Conservation (phyloP, 1,140 invertebrate genomes). For the Drosophila azteca region DNA sequence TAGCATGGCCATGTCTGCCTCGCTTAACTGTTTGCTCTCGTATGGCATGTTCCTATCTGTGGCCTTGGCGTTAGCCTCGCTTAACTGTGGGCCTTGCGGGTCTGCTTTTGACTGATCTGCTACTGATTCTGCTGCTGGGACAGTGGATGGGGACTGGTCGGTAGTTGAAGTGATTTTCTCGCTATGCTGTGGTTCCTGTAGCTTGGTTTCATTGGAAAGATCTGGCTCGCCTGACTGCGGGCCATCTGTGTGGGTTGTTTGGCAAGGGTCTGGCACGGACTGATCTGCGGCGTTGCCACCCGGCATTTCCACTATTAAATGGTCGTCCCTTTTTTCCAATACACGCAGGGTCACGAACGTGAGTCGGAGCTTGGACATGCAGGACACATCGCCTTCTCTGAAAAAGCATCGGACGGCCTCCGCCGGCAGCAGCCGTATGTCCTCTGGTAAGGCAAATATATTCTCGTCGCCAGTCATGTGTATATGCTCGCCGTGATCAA, state of each 20-base stretch:
- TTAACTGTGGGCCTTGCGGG: too few relatives aligned
- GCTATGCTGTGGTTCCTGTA: too few relatives aligned
- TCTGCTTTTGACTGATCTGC: too few relatives aligned
- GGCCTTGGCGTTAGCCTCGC: too few relatives aligned
- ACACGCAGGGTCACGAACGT: conserved; percentile 25
- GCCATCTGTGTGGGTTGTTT: neutral
- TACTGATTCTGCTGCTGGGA: too few relatives aligned
- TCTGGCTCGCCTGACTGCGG: conserved; percentile 31
- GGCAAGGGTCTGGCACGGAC: too few relatives aligned
- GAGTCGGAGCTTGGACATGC: conserved; percentile 19
- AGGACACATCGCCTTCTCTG: conserved; percentile 17
- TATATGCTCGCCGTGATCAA: conserved; percentile 61
- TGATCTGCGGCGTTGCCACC: neutral
- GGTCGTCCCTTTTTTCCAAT: conserved; percentile 27
- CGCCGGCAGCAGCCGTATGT: conserved; percentile 45
- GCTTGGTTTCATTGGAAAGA: too few relatives aligned
- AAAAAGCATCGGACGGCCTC: conserved; percentile 51
- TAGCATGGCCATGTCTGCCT: conserved; percentile 40
- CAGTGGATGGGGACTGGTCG: too few relatives aligned
- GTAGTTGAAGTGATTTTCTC: too few relatives aligned
- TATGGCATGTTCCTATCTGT: too few relatives aligned
- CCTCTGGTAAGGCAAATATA: conserved; percentile 31
- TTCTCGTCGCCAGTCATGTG: conserved; percentile 39
- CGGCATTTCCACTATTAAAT: conserved; percentile 35
- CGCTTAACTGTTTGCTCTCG: conserved; percentile 16